Conservation (phyloP, 2,113 vertebrate genomes). For the Protobothrops flavoviridis region DNA sequence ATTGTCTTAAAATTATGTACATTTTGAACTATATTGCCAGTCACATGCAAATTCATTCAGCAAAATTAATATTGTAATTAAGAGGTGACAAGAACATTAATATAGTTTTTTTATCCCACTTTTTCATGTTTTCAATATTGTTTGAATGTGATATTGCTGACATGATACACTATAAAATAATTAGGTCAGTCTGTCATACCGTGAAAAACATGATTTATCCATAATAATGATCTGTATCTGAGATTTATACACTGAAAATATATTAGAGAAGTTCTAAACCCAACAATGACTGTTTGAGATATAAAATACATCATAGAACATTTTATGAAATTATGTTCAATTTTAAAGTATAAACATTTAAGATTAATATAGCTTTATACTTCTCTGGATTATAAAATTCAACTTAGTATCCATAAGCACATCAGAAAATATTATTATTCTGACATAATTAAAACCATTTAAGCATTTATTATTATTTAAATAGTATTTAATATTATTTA, state of each 20-base stretch:
- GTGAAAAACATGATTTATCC: background rate
- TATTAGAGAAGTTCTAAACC: background rate
- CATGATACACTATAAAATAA: background rate
- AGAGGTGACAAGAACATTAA: constrained; percentile 1
- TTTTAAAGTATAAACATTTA: constrained; percentile 22
- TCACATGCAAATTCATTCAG: constrained; percentile 4
- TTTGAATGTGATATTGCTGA: background rate
- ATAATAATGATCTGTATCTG: background rate
- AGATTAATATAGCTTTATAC: background rate
- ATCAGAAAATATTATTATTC: background rate
- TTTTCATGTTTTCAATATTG: background rate
- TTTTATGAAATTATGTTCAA: constrained; percentile 17
- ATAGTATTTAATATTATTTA: background rate
- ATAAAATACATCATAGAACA: constrained; percentile 2
- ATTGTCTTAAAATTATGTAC: background rate
- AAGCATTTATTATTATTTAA: background rate
- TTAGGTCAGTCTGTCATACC: background rate
- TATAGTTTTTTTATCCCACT: background rate
- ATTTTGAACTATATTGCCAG: constrained; percentile 1
- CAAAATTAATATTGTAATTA: constrained; percentile 27
- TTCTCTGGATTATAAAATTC: background rate
- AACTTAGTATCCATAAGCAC: background rate
- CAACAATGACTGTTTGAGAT: constrained; percentile 14
- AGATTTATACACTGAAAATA: background rate
- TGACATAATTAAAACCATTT: background rate